These are phyloP conservation scores for Kryptolebias marmoratus DNA, from an alignment of 2,113 vertebrate genomes.

Conservation along the genomic window DNA sequence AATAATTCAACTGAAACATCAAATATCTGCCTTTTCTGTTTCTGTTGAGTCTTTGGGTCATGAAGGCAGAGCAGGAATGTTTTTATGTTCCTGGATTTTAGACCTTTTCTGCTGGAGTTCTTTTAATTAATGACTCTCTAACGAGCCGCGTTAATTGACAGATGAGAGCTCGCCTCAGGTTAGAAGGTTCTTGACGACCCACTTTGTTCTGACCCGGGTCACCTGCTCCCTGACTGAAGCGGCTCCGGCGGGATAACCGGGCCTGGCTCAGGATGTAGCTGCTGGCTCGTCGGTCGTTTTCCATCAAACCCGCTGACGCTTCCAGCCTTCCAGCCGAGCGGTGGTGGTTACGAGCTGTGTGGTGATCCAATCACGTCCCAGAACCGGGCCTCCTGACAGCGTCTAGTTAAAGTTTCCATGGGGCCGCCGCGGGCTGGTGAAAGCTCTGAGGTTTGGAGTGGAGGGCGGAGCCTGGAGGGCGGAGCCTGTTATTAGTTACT, in stretches of 20 bases:
- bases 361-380: slow-evolving; percentile 70
- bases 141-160: slow-evolving; percentile 46
- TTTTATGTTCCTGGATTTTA: too few relatives aligned
- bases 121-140: neutral
- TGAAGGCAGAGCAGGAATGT: too few relatives aligned
- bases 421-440: slow-evolving; percentile 42
- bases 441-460: slow-evolving; percentile 55
- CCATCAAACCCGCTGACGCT: too few relatives aligned
- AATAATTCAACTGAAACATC: too few relatives aligned
- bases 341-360: slow-evolving; percentile 25
- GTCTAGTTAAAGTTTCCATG: slow-evolving; percentile 62
- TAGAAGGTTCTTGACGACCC: slow-evolving; percentile 38
- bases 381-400: slow-evolving; percentile 42
- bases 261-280: slow-evolving; percentile 38
- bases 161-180: slow-evolving; percentile 39
- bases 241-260: slow-evolving; percentile 37
- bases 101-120: too few relatives aligned
- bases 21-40: too few relatives aligned
- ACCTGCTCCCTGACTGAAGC: slow-evolving; percentile 50
- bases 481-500: too few relatives aligned
- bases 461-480: slow-evolving; percentile 41
- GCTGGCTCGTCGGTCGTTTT: too few relatives aligned
- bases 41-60: too few relatives aligned
- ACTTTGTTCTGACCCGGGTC: slow-evolving; percentile 27
- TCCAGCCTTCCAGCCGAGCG: too few relatives aligned